Evolutionary conservation across 2,888 invertebrate genomes (phyloP), one percentile per base, ranked within the genome.

Genomic region (Nemurella pictetii): DNA sequence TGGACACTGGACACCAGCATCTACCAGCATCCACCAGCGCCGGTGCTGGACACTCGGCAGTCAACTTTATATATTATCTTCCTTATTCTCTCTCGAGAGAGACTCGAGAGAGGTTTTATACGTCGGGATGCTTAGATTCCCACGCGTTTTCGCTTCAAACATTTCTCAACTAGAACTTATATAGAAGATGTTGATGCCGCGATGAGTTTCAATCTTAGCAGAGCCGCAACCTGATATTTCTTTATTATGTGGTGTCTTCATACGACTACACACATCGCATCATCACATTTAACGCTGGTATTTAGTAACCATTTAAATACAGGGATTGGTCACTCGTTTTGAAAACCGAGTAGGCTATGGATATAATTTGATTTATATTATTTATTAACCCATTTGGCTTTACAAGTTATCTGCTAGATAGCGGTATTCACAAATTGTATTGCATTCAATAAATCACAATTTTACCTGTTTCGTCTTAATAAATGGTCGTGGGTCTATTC

Each of bases 231-330:
- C 55, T 55, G 55, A 55, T 55, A 55, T 55, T 55, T 20, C 55
- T 55, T 55, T 55, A 55, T 55, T 55, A 55, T 55, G 55, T 55
- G 55, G 55, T 7, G 55, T 55, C 55, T 55, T 55, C 5, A 20
- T n/a, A 20, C 12, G 55, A 55, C 55, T 55, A 20, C 73, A 25
- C 73, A 25, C 28, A 75, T 25, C 75, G 28, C 7, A 75, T 75
- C 75, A 75, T 27, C 75, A 75, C 75, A 75, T 75, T 75, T 75
- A 27, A 75, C 75, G 55, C 15, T 27, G 75, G 28, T 75, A 78
- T 30, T 78, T 78, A 78, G 78, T 78, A 30, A 9, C 30, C 5
- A 78, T 78, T 78, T 78, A 30, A 78, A 78, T 78, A 78, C 78
- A 20, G 75, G 75, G 75, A 2, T 75, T 12, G 75, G 26, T 75